A percentile compares a stretch with the other conserved stretches of the same genome.
These are phyloP conservation scores for Brachyrhaphis roseni DNA, from an alignment of 2,797 vertebrate genomes.

Conservation along the genomic window DNA sequence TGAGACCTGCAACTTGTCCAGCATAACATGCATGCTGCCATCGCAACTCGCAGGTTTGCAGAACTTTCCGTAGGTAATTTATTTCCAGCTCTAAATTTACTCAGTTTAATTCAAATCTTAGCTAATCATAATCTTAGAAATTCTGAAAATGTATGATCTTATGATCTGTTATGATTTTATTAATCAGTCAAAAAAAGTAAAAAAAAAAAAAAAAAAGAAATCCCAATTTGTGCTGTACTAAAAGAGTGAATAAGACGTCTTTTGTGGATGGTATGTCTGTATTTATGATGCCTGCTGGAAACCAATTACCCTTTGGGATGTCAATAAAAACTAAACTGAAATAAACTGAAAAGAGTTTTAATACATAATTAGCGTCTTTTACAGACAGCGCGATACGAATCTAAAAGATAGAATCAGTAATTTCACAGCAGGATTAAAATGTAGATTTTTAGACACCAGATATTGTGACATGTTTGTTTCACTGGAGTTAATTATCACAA, in stretches of 20 bases:
- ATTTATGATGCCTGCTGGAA: too few species aligned
- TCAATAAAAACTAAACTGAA: too few species aligned
- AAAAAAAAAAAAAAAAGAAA: too few species aligned
- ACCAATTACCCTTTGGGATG: too few species aligned
- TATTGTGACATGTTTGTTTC: background rate
- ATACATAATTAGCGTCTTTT: background rate
- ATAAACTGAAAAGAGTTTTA: background rate
- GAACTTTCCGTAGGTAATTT: background rate
- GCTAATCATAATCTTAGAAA: background rate
- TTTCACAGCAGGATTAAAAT: background rate
- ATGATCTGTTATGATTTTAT: background rate
- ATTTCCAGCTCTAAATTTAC: background rate
- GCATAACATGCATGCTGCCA: background rate
- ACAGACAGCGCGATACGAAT: background rate
- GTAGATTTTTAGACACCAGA: background rate
- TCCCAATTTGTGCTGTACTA: too few species aligned
- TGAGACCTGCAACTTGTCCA: background rate
- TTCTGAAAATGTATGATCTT: too few species aligned
- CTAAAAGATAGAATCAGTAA: background rate
- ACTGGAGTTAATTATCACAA: background rate
- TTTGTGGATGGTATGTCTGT: too few species aligned
- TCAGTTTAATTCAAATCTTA: background rate
- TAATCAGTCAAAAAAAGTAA: background rate
- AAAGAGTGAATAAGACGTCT: too few species aligned
- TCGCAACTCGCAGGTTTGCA: background rate